Percentiles rank a stretch among this genome's conserved stretches.
phyloP scores from a whole-genome alignment of 2,888 invertebrate species.

The Athalia cordata region DNA sequence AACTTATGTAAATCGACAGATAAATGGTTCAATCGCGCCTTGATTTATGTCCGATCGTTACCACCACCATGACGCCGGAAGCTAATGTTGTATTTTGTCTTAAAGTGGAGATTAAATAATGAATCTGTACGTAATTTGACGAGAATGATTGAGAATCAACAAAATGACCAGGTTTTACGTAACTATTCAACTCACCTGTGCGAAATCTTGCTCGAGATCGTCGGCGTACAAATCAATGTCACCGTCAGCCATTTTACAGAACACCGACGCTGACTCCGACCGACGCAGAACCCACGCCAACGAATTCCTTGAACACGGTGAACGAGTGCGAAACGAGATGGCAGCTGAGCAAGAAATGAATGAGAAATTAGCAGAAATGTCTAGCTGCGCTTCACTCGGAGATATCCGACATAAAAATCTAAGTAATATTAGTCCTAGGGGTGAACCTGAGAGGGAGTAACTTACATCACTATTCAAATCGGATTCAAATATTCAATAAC shows the following conservation, averaged over 20 bases:
- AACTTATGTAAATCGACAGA: conserved; percentile 33
- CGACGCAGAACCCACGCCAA: conserved; percentile 45
- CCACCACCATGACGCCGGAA: conserved; percentile 62
- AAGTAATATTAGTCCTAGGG: too few species aligned
- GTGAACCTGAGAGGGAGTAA: too few species aligned
- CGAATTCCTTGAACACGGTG: background rate
- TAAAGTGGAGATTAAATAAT: background rate
- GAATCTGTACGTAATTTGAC: conserved; percentile 19
- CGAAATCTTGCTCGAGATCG: conserved; percentile 96
- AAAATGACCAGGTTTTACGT: background rate
- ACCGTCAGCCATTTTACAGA: conserved; percentile 90
- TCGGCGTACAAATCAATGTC: conserved; percentile 98
- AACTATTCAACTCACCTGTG: conserved; percentile 77
- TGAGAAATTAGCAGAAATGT: too few species aligned
- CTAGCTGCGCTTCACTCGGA: too few species aligned
- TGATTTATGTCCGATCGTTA: conserved; percentile 57
- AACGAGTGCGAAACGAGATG: too few species aligned
- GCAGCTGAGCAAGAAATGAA: too few species aligned
- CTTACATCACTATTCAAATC: too few species aligned
- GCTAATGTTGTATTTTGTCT: conserved; percentile 10
- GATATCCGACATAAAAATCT: too few species aligned
- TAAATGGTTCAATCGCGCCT: conserved; percentile 37
- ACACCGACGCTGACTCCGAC: conserved; percentile 66
- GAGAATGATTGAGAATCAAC: background rate
- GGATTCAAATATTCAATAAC: too few species aligned